Evolutionary conservation across 2,113 vertebrate genomes (phyloP).

Genomic region (Solea solea): DNA sequence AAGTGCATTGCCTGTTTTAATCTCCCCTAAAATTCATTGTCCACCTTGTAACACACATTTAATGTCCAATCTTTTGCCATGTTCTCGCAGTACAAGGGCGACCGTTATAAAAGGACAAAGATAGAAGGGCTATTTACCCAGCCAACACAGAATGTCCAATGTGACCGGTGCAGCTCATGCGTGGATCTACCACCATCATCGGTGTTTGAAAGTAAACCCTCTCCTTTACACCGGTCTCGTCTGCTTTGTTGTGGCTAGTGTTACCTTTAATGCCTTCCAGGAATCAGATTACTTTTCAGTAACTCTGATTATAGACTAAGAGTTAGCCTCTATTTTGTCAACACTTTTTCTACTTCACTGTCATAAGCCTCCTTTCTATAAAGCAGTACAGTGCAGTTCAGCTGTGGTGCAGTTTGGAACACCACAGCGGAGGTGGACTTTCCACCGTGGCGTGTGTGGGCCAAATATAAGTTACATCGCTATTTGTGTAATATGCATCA

Average conservation of each 20-base stretch:
- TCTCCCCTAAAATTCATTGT: conserved; percentile 50
- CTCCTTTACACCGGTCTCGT: background rate
- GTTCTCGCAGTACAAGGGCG: conserved; percentile 40
- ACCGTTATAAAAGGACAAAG: conserved; percentile 39
- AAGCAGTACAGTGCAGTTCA: too few species aligned
- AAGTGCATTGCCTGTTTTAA: conserved; percentile 50
- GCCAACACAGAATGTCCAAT: conserved; percentile 20
- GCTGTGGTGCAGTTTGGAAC: too few species aligned
- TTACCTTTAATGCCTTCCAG: too few species aligned
- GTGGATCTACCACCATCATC: background rate
- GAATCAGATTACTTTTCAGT: background rate
- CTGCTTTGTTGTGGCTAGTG: background rate
- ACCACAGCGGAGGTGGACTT: too few species aligned
- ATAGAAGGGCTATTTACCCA: conserved; percentile 13
- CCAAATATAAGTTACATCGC: too few species aligned
- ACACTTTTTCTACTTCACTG: too few species aligned
- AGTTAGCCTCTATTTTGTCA: too few species aligned
- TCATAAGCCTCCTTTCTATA: too few species aligned
- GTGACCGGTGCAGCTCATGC: background rate
- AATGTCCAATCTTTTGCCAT: conserved; percentile 45
- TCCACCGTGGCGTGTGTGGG: too few species aligned
- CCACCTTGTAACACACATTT: conserved; percentile 58
- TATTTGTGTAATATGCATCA: too few species aligned
- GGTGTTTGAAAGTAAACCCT: background rate
- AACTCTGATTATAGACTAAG: too few species aligned